These are phyloP conservation scores for Eumacrocentrus americanus DNA, from an alignment of 2,888 invertebrate species.

Conservation along the genomic window DNA sequence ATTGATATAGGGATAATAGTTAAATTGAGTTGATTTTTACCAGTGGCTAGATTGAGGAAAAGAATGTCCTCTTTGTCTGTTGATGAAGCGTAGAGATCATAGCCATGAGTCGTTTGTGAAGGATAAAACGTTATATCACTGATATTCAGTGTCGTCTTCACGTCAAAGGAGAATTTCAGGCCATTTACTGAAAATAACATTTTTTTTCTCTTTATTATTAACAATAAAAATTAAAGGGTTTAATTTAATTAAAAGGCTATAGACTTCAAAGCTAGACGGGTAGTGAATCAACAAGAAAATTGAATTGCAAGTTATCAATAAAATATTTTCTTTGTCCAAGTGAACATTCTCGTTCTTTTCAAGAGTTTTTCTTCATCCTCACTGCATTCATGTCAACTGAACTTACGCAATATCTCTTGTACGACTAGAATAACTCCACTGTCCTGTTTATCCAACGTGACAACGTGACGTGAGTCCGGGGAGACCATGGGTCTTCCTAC, in stretches of 20 bases:
- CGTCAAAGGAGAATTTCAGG: constrained; percentile 73
- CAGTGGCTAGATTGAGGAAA: constrained; percentile 72
- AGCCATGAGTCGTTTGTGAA: constrained; percentile 73
- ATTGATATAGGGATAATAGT: too few species aligned
- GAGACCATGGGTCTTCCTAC: constrained; percentile 72
- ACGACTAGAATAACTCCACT: constrained; percentile 68
- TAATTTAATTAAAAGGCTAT: too few species aligned
- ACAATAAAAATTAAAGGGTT: too few species aligned
- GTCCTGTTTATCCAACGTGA: constrained; percentile 69
- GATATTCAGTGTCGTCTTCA: constrained; percentile 75
- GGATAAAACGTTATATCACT: constrained; percentile 77
- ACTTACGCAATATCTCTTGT: constrained; percentile 69
- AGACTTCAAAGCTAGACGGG: too few species aligned
- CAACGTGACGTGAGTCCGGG: constrained; percentile 73
- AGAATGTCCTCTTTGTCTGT: constrained; percentile 75
- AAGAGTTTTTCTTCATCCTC: too few species aligned
- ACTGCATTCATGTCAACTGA: too few species aligned
- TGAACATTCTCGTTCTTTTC: too few species aligned
- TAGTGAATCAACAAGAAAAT: too few species aligned
- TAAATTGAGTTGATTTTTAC: too few species aligned
- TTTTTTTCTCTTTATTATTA: too few species aligned
- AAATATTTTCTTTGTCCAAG: too few species aligned
- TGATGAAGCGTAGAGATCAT: constrained; percentile 76
- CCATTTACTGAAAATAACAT: constrained; percentile 71
- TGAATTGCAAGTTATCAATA: too few species aligned